Base-by-base conservation (phyloP, 2,888 invertebrate genomes). In the Agelastica alni region DNA sequence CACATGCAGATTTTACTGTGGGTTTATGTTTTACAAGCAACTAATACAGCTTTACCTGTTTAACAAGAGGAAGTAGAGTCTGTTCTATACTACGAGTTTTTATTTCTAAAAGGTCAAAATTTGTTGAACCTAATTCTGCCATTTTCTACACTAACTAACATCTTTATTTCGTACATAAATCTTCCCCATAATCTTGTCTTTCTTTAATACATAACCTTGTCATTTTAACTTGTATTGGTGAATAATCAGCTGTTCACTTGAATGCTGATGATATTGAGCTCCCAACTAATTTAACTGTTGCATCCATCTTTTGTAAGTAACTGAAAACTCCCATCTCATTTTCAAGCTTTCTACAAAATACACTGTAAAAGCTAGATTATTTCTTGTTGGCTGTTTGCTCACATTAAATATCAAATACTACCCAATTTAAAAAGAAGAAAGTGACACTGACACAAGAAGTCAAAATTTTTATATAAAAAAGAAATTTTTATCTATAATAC, bases 41-140 rank as follows among this genome's bases (percentile, higher is more conserved):
- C 51, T 51, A 60, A 56, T 60, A 51, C 51, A 57, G 60, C 55
- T 81, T 80, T 87, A 95, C 95, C 92, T 95, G 94, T 79, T 92
- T 93, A 75, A 95, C 90, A 78, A 95, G 86, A 70, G 95, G 95
- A 76, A 94, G 88, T 72, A 95, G 85, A 69, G 93, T 93, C 81
- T 91, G 90, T 82, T 95, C 95, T 80, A 95, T 91, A 79, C 93
- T 93, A 84, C 89, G 91, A 72, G 93, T 94, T 80, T 90, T 89
- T 77, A 95, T 93, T 82, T 92, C 91, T 78, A 91, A 78, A 77
- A 77, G 78, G 74, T 79, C 80, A 77, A 77, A 79, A 75, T 80
- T 80, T 78, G 79, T 78, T 76, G 79, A 77, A 76, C 79, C 79
- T 78, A 79, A 78, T 77, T 77, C 80, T 80, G 80, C 80, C 80